Base-by-base conservation (phyloP, 2,888 invertebrate species). In the Drosophila leonis region DNA sequence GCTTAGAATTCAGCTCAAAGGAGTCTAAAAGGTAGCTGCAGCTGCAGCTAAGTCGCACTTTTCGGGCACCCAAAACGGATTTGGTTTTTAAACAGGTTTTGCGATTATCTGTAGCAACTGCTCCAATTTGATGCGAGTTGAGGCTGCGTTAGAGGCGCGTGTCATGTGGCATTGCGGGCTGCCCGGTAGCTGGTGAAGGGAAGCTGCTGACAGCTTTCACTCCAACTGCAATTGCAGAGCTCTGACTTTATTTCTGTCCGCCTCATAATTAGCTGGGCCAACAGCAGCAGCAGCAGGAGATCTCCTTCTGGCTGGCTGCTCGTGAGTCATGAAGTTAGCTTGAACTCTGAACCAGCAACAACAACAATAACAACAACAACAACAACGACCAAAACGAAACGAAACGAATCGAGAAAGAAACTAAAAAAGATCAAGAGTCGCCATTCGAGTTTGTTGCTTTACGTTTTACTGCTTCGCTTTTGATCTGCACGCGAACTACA, bases 331-430 rank as follows among this genome's bases (percentile, higher is more conserved):
- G 59, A 24, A 54, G 54, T 61, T 39, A 37, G 41, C 41, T 49
- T 80, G 72, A 77, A 72, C 77, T 78, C 72, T 63, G 65, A 76
- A 49, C 48, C 80, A 63, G 55, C 60, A 61, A 13, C 54, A 62
- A 4, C 42, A 48, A 27, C 60, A 56, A 15, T 52, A 57, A 7
- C 39, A 9, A 6, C 78, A 62, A 33, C 59, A 56, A 12, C 52
- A 61, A 4, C 41, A 33, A 31, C 49, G 52, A 10, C 35, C 68
- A 59, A 64, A 69, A 57, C 56, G 31, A 31, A 18, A 56, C 72
- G 61, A 49, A 56, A 54, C 67, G 49, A 67, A 59, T 65, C 68
- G 61, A 61, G 48, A 57, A 15, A 46, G 18, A 48, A 12, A 29
- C 29, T 49, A 12, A 48, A 31, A 67, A 65, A 63, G 63, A 71